phyloP scores from a whole-genome alignment of 2,113 vertebrate genomes.

The Microcebus griseorufus region DNA sequence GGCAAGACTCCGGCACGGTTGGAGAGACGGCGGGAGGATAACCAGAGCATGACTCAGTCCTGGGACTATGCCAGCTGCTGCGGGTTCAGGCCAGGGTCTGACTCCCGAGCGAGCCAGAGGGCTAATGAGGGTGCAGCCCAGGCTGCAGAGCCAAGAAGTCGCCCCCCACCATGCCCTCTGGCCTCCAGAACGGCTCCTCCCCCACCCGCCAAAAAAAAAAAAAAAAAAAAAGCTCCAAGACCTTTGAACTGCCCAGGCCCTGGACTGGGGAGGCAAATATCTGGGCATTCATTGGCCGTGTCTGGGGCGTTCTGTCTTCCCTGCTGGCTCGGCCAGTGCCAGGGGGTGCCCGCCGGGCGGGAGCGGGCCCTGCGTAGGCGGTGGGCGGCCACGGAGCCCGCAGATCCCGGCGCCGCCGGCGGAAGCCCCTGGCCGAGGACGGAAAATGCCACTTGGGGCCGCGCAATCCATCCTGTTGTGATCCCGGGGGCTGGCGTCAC shows the following conservation, averaged over 20 bases:
- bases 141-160: not conserved
- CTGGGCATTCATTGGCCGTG: slow-evolving; percentile 73
- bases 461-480: slow-evolving; percentile 89
- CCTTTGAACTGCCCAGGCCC: slow-evolving; percentile 35
- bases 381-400: slow-evolving; percentile 11
- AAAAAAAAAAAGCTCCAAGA: slow-evolving; percentile 34
- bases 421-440: slow-evolving; percentile 86
- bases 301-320: slow-evolving; percentile 78
- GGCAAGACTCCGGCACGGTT: not conserved
- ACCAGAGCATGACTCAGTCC: not conserved
- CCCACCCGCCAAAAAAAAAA: too few relatives aligned
- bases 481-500: slow-evolving; percentile 86
- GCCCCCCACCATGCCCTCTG: not conserved
- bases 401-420: slow-evolving; percentile 84
- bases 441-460: slow-evolving; percentile 89
- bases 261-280: slow-evolving; percentile 61
- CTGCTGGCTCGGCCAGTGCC: slow-evolving; percentile 78
- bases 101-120: not conserved
- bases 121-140: not conserved
- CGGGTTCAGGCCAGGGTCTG: not conserved
- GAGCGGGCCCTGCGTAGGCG: slow-evolving; percentile 82
- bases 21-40: not conserved
- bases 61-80: not conserved
- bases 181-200: not conserved
- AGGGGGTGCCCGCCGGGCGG: slow-evolving; percentile 80